Evolutionary conservation across 1,140 invertebrate species (phyloP).

Genomic region (Drosophila albomicans): DNA sequence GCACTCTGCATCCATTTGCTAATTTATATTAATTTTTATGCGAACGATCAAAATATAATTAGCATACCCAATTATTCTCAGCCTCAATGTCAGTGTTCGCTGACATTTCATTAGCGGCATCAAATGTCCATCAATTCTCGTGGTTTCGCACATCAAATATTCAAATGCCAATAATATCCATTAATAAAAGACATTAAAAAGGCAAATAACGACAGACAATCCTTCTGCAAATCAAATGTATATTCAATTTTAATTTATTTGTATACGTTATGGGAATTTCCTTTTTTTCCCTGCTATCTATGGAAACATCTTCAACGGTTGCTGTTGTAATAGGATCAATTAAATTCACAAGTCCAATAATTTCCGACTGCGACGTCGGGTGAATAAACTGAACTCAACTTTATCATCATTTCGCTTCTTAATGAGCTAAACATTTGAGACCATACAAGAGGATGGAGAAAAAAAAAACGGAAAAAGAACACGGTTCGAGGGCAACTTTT

Average conservation of each 20-base stretch:
- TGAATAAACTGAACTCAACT: conserved; percentile 26
- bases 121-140: conserved; percentile 71
- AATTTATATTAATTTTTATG: conserved; percentile 67
- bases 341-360: conserved; percentile 21
- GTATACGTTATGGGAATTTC: not conserved
- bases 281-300: not conserved
- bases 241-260: conserved; percentile 19
- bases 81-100: conserved; percentile 21
- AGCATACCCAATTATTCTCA: conserved; percentile 61
- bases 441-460: conserved; percentile 23
- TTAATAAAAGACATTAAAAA: conserved; percentile 23
- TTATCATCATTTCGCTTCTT: conserved; percentile 56
- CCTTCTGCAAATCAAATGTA: not conserved
- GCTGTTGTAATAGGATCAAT: conserved; percentile 1
- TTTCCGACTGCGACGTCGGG: conserved; percentile 22
- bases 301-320: not conserved
- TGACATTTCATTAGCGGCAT: conserved; percentile 27
- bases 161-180: conserved; percentile 29
- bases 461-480: conserved; percentile 22
- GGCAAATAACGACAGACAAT: not conserved
- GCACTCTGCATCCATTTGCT: conserved; percentile 18
- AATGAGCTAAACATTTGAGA: conserved; percentile 67
- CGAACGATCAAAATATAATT: conserved; percentile 63
- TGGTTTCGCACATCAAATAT: conserved; percentile 55
- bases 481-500: conserved; percentile 43